These are phyloP conservation scores for Neoniphon sammara DNA, from an alignment of 2,797 vertebrate genomes.

Conservation along the genomic window DNA sequence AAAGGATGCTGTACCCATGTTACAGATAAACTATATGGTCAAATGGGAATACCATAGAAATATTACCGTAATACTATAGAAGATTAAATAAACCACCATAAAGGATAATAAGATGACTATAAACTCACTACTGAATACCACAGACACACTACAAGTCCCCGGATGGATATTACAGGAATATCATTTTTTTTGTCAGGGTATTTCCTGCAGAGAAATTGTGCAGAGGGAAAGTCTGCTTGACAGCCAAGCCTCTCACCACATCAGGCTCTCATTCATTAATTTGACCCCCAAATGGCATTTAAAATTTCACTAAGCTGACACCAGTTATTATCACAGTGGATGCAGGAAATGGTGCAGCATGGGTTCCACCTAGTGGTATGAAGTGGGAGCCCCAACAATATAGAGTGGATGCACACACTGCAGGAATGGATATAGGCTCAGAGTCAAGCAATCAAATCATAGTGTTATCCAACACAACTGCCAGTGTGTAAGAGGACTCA, in stretches of 20 bases:
- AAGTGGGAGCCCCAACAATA: background rate
- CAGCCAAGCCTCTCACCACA: conserved; percentile 16
- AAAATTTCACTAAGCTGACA: conserved; percentile 5
- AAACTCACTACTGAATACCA: too few species aligned
- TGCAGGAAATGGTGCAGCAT: background rate
- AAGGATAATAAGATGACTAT: conserved; percentile 5
- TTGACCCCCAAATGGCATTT: conserved; percentile 48
- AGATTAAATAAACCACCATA: background rate
- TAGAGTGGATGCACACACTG: background rate
- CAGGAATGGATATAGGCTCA: background rate
- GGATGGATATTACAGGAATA: background rate
- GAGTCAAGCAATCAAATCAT: conserved; percentile 20
- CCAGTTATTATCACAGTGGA: background rate
- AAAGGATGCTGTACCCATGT: background rate
- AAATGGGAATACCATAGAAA: background rate
- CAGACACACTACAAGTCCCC: background rate
- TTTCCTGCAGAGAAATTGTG: background rate
- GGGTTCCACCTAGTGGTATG: conserved; percentile 61
- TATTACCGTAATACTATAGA: too few species aligned
- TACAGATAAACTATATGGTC: background rate
- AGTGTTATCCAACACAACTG: conserved; percentile 22
- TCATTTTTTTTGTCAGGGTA: background rate
- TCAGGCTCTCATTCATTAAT: conserved; percentile 39
- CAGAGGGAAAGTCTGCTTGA: background rate
- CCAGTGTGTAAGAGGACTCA: conserved; percentile 8